Base-by-base conservation (phyloP, 1,140 invertebrate species). In the Pseudoatta argentina region DNA sequence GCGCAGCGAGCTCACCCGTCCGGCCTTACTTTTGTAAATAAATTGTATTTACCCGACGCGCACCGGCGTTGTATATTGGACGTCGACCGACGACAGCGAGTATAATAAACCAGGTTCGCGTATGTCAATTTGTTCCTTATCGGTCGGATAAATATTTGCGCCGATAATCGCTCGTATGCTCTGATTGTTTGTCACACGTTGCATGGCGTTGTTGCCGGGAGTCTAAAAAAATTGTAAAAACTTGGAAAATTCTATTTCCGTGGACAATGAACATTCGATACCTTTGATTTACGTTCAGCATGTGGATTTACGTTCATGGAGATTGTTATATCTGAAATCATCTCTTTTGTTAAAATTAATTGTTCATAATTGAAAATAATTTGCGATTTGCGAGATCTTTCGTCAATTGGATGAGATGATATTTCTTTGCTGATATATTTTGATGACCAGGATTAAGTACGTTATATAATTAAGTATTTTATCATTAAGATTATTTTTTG, bases 11-110 rank as follows among this genome's bases (percentile, higher is more conserved):
- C 67, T 72, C 67, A 61, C 39, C n/a, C 69, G 69, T 48, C 4
- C 69, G 69, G 55, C 16, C 24, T 24, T 69, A 83, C 79, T 83
- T 83, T 83, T 73, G 79, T 83, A 83, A 83, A 75, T 83, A 83
- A 73, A 75, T 71, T 61, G 69, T 61, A 63, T 83, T 73, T 73
- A 44, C 55, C 21, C 55, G 67, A 30, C 61, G 8, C 10, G 8
- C 16, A 3, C 1, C 21, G 77, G 14, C 24, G 34, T 64, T 12
- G 27, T 57, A n/a, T 48, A 34, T 63, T 53, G 67, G 55, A 48
- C 77, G 73, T 59, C 57, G 75, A 79, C 63, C 44, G 76, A 53
- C 8, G 30, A 21, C 34, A 14, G 24, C 67, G 79, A 14, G 34
- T 61, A 75, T 21, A 34, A 61, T 48, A 83, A 83, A 51, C 67